Conservation (phyloP, 1,140 invertebrate species). For the Drosophila tsacasi region DNA sequence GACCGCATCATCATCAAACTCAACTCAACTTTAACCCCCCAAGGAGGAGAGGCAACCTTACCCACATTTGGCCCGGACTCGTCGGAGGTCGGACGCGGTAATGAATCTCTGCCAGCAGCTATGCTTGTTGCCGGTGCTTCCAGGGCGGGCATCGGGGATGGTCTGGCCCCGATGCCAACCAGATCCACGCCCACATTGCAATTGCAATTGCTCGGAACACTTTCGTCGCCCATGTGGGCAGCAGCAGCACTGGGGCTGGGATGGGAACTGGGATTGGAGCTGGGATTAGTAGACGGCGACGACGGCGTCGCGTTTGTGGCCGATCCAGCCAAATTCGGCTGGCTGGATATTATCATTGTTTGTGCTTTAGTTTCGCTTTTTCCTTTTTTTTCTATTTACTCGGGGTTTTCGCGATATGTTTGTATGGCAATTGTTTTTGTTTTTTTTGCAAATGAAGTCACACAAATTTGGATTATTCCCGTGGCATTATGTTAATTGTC, state of each 20-base stretch:
- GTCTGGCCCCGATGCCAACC: slow-evolving; percentile 40
- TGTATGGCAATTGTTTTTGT: slow-evolving; percentile 6
- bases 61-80: slow-evolving; percentile 72
- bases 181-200: slow-evolving; percentile 39
- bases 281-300: slow-evolving; percentile 2
- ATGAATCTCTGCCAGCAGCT: slow-evolving; percentile 64
- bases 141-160: slow-evolving; percentile 25
- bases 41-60: slow-evolving; percentile 47
- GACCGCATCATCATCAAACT: slow-evolving; percentile 45
- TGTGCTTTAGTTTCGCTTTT: slow-evolving; percentile 28
- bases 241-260: slow-evolving; percentile 31
- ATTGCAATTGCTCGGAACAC: slow-evolving; percentile 60
- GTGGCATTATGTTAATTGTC: slow-evolving; percentile 77
- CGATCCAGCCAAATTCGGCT: slow-evolving; percentile 63
- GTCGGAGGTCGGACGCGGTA: slow-evolving; percentile 76
- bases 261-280: neutral
- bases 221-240: slow-evolving; percentile 57
- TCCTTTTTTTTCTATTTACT: slow-evolving; percentile 14
- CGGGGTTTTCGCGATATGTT: slow-evolving; percentile 10
- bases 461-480: slow-evolving; percentile 73
- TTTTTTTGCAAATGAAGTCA: slow-evolving; percentile 64
- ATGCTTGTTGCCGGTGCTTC: slow-evolving; percentile 1
- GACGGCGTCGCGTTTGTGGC: slow-evolving; percentile 10
- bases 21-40: slow-evolving; percentile 36
- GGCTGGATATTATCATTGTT: slow-evolving; percentile 76